phyloP scores from a whole-genome alignment of 2,888 invertebrate species.

The Coenonympha arcania region DNA sequence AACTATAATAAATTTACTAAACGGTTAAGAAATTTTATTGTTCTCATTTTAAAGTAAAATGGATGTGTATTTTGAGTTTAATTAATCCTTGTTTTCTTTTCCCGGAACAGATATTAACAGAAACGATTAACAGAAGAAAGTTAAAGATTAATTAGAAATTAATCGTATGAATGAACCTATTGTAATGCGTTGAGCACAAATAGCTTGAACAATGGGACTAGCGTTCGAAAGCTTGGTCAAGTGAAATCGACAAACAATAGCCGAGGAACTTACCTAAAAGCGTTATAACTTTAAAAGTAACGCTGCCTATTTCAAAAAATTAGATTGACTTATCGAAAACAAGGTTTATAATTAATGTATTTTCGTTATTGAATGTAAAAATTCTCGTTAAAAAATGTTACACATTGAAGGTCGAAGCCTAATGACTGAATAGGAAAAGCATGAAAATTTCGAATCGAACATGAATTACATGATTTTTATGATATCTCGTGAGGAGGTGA shows the following conservation, averaged over 20 bases:
- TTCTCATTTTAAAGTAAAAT: too few species aligned
- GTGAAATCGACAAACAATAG: conserved; percentile 49
- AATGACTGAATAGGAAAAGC: too few species aligned
- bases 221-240: conserved; percentile 32
- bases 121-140: conserved; percentile 1
- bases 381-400: too few species aligned
- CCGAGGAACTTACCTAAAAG: conserved; percentile 25
- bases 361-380: too few species aligned
- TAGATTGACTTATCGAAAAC: neutral
- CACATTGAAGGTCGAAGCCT: too few species aligned
- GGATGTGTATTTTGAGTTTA: too few species aligned
- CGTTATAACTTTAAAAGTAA: conserved; percentile 4
- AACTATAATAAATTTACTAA: too few species aligned
- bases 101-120: neutral
- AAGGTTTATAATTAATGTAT: too few species aligned
- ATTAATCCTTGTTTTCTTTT: neutral
- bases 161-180: conserved; percentile 41
- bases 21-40: too few species aligned
- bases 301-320: neutral
- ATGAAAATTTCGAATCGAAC: too few species aligned
- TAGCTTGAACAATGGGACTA: conserved; percentile 41
- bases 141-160: conserved; percentile 48
- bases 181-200: conserved; percentile 39
- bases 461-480: too few species aligned
- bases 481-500: too few species aligned